These are phyloP conservation scores for Hermaeophaga mercurialis DNA, from an alignment of 2,888 invertebrate species.

Conservation along the genomic window DNA sequence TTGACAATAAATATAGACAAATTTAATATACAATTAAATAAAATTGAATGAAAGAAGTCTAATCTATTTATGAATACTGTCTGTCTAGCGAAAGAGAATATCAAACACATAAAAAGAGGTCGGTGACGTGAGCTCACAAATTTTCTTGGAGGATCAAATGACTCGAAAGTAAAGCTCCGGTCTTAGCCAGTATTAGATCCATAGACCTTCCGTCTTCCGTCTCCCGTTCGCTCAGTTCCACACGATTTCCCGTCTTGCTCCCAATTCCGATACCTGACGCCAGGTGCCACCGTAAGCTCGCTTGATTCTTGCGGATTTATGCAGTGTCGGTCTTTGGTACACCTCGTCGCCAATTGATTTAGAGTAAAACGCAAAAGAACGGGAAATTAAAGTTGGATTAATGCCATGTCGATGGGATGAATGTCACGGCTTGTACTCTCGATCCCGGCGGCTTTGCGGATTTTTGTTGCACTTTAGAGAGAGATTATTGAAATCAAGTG, in stretches of 20 bases:
- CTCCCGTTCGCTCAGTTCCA: conserved; percentile 46
- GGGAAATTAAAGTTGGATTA: conserved; percentile 42
- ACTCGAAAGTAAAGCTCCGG: conserved; percentile 55
- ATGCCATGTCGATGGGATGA: conserved; percentile 37
- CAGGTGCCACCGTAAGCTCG: conserved; percentile 53
- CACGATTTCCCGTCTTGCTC: conserved; percentile 37
- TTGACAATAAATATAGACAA: no score
- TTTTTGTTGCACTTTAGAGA: conserved; percentile 51
- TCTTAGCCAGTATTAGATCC: conserved; percentile 54
- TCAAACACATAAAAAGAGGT: conserved; percentile 38
- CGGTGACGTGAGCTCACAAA: conserved; percentile 48
- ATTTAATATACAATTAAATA: no score
- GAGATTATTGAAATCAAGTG: neutral
- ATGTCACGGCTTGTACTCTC: conserved; percentile 51
- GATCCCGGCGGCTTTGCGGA: conserved; percentile 56
- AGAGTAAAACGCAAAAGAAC: conserved; percentile 40
- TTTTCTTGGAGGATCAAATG: conserved; percentile 57
- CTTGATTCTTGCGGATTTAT: conserved; percentile 54
- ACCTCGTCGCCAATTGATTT: conserved; percentile 54
- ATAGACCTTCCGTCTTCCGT: conserved; percentile 20
- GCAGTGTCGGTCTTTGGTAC: conserved; percentile 49
- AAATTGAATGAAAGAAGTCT: no score
- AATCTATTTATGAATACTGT: no score
- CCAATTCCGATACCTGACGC: conserved; percentile 49
- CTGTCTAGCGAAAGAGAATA: no score